Base-by-base conservation (phyloP, 2,797 vertebrate species). In the Poeciliopsis turneri region DNA sequence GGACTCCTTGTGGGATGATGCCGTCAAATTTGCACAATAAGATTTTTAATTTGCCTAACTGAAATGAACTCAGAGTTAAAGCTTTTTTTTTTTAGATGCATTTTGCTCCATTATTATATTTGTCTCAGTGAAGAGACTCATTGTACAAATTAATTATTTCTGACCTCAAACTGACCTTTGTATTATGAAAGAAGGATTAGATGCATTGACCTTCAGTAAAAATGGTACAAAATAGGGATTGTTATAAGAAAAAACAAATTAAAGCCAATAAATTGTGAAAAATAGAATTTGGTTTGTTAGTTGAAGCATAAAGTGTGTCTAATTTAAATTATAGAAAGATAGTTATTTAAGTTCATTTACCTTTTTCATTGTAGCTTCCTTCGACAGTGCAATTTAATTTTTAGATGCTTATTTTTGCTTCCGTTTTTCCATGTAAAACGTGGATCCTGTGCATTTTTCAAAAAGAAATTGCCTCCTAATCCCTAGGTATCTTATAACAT, bases 1-100 rank as follows among this genome's bases (percentile, higher is more conserved):
- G 78, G 76, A 86, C 76, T 25, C 59, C 15, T 6, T 73, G 80
- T 68, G 79, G 74, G 59, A 74, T 75, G 80, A 81, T 79, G 83
- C 78, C 77, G 78, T 80, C 57, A 33, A 78, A 80, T 78, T 70
- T 75, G 72, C 59, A n/a, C 61, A 59, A 61, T 46, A 46, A 51
- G 55, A 39, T 39, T 86, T 78, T 82, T 23, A 20, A 11, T 83
- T 84, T 69, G 68, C 75, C 70, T 77, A 15, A 55, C 28, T 55
- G 25, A 5, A 82, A 18, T 66, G 55, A 33, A 53, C 70, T 66
- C 57, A 4, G 64, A 76, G 4, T 49, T 30, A 59, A 78, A n/a
- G 41, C 39, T 77, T 74, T 69, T 25, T 33, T 33, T 28, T 72
- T 74, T 39, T 20, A 25, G 28, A 64, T 13, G 4, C 43, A 51